Percentiles rank a stretch among this genome's conserved stretches.
phyloP scores from a whole-genome alignment of 2,113 vertebrate species.

The Ptilorrhoa leucosticta region DNA sequence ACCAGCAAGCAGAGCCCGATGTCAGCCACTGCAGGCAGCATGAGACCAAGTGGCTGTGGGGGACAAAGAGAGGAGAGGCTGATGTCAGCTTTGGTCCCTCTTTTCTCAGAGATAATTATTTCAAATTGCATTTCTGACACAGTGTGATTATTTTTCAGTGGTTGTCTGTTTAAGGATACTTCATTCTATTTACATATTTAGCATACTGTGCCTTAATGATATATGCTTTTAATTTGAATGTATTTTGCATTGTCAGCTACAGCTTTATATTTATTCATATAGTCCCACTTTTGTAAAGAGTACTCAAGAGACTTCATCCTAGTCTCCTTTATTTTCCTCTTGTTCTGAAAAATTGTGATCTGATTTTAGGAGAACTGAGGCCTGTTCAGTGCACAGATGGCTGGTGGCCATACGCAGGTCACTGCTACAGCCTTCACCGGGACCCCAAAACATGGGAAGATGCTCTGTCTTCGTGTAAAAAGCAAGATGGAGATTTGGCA shows the following conservation, averaged over 20 bases:
- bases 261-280: neutral
- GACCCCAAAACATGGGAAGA: constrained; percentile 78
- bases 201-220: neutral
- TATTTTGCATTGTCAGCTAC: neutral
- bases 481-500: constrained; percentile 83
- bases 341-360: neutral
- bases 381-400: constrained; percentile 73
- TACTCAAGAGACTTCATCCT: neutral
- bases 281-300: neutral
- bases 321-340: neutral
- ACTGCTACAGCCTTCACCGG: constrained; percentile 84
- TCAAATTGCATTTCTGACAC: neutral
- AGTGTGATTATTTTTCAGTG: neutral
- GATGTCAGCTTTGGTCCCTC: neutral
- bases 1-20: neutral
- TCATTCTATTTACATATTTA: neutral
- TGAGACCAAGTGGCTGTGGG: rapidly evolving
- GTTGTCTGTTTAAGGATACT: neutral
- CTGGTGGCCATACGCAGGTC: constrained; percentile 83
- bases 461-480: constrained; percentile 78
- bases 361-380: constrained; percentile 22
- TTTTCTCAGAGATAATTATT: neutral
- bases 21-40: neutral
- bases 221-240: neutral
- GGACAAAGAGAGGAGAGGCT: neutral